Evolutionary conservation across 2,888 invertebrate species (phyloP).

Genomic region (Electrophaes corylata): DNA sequence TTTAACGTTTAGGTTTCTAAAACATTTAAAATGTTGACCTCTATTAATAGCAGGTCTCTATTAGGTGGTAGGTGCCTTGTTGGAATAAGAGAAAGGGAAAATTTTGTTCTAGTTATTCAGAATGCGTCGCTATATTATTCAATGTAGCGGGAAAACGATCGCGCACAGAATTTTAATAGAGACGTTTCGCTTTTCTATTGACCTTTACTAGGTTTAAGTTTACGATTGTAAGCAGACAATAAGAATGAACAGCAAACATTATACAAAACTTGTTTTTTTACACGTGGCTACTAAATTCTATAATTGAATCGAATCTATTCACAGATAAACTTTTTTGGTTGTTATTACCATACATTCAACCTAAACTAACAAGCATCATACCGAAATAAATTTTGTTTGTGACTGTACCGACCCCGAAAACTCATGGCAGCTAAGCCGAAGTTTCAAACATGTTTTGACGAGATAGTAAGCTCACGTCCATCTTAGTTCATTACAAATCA

Average conservation of each 20-base stretch:
- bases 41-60: too few relatives aligned
- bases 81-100: conserved; percentile 50
- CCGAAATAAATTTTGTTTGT: conserved; percentile 6
- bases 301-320: too few relatives aligned
- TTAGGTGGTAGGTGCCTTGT: not conserved
- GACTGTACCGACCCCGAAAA: conserved; percentile 16
- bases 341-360: too few relatives aligned
- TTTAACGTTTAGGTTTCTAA: too few relatives aligned
- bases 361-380: not conserved
- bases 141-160: conserved; percentile 57
- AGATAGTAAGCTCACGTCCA: conserved; percentile 14
- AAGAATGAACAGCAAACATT: too few relatives aligned
- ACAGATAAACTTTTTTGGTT: not conserved
- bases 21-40: too few relatives aligned
- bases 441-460: not conserved
- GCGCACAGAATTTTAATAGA: conserved; percentile 59
- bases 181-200: conserved; percentile 53
- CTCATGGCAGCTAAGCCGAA: not conserved
- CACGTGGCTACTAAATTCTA: too few relatives aligned
- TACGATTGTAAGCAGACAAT: not conserved
- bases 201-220: conserved; percentile 37
- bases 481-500: conserved; percentile 41
- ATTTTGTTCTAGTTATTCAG: conserved; percentile 52
- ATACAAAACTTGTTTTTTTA: too few relatives aligned
- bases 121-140: conserved; percentile 61